Percentiles rank a stretch among this genome's conserved stretches.
Conservation (phyloP, 2,113 vertebrate species). For the Dasyprocta punctata region DNA sequence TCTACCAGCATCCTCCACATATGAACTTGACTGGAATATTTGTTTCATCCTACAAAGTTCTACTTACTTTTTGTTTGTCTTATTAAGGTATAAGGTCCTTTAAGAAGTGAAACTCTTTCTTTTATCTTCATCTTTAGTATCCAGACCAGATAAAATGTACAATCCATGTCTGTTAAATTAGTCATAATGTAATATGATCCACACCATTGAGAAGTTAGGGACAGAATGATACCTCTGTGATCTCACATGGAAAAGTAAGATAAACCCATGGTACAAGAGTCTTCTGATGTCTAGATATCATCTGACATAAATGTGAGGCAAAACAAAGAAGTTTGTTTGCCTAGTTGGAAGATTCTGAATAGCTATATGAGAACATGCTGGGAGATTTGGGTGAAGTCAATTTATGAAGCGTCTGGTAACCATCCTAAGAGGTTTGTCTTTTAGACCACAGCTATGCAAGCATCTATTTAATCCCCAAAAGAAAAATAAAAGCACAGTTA, state of each 20-base stretch:
- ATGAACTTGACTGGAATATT: not conserved
- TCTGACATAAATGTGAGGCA: not conserved
- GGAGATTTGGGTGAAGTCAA: not conserved
- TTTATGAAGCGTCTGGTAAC: not conserved
- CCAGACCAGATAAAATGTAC: not conserved
- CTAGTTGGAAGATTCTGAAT: not conserved
- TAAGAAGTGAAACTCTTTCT: not conserved
- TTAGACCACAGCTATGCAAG: not conserved
- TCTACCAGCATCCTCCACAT: not conserved
- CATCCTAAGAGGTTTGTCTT: not conserved
- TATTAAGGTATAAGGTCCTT: not conserved
- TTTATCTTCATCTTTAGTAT: not conserved
- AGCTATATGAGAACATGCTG: accelerated
- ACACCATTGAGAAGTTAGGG: not conserved
- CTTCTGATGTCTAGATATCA: not conserved
- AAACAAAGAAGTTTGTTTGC: not conserved
- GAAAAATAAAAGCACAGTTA: not conserved
- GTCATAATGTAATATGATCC: not conserved
- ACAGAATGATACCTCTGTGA: not conserved
- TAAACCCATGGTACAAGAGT: not conserved
- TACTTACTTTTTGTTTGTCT: not conserved
- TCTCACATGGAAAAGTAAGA: not conserved
- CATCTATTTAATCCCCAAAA: not conserved
- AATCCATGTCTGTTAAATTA: not conserved
- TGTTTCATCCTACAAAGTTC: not conserved